Conservation (phyloP, 2,797 vertebrate genomes). For the Amazona finschi region DNA sequence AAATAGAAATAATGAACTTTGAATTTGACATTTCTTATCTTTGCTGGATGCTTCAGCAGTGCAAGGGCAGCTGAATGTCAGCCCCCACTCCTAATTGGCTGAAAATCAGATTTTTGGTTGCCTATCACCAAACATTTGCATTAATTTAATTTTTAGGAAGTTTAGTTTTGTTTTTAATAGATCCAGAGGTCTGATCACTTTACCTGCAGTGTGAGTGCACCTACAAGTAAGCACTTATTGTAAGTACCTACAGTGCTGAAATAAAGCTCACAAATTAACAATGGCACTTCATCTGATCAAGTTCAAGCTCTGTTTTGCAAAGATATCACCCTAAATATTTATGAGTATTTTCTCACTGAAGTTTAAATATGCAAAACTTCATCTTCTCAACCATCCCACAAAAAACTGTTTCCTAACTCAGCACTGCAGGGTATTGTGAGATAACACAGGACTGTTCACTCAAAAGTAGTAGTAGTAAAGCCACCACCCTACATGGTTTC, state of each 20-base stretch:
- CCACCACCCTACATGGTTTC: not conserved
- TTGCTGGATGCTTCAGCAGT: not conserved
- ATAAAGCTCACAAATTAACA: not conserved
- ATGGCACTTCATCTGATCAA: not conserved
- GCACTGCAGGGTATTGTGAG: not conserved
- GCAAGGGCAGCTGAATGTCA: not conserved
- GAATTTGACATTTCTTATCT: not conserved
- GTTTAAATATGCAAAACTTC: not conserved
- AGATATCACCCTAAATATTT: not conserved
- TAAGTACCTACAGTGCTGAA: not conserved
- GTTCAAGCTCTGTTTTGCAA: not conserved
- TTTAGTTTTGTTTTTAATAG: not conserved
- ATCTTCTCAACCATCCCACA: not conserved
- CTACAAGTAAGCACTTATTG: not conserved
- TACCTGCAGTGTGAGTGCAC: not conserved
- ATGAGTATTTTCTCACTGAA: accelerated
- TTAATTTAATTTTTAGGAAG: not conserved
- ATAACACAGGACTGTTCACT: accelerated
- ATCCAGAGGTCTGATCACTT: not conserved
- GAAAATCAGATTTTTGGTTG: not conserved
- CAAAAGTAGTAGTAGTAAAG: not conserved
- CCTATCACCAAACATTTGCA: not conserved
- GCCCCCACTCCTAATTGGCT: not conserved
- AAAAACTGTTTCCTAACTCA: not conserved
- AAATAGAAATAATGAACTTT: not conserved